Conservation (phyloP, 92 coral and sea anemone species). For the Porites evermanni region DNA sequence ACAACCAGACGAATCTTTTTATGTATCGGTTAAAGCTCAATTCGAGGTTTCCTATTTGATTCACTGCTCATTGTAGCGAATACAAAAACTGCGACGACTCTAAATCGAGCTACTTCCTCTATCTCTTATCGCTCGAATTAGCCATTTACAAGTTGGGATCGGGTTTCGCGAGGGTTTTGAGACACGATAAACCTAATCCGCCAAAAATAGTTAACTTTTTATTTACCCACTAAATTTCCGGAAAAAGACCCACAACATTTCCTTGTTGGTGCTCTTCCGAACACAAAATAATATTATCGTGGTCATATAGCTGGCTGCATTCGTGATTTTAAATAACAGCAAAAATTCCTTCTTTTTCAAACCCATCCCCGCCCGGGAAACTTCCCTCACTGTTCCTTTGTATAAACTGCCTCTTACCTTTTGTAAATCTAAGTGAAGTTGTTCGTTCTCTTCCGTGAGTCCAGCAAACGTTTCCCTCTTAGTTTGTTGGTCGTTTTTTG, state of each 20-base stretch:
- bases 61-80: not conserved
- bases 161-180: not conserved
- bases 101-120: not conserved
- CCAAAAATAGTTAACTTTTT: conserved; percentile 11
- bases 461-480: conserved; percentile 83
- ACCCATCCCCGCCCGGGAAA: not conserved
- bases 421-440: conserved; percentile 80
- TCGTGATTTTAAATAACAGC: conserved; percentile 22
- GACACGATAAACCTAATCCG: conserved; percentile 11
- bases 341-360: not conserved
- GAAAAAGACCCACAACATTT: conserved; percentile 29
- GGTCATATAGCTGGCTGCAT: conserved; percentile 29
- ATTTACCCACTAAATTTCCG: conserved; percentile 38
- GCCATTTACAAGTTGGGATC: not conserved
- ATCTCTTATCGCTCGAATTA: conserved; percentile 9
- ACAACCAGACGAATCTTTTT: not conserved
- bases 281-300: not conserved
- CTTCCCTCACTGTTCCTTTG: not conserved
- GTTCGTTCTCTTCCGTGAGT: conserved; percentile 87
- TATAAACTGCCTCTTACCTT: conserved; percentile 60
- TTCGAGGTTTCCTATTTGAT: not conserved
- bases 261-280: conserved; percentile 6
- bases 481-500: conserved; percentile 75
- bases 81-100: not conserved
- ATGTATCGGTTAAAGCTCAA: not conserved